These are phyloP conservation scores for Monopis laevigella DNA, from an alignment of 2,888 invertebrate genomes.

Conservation along the genomic window DNA sequence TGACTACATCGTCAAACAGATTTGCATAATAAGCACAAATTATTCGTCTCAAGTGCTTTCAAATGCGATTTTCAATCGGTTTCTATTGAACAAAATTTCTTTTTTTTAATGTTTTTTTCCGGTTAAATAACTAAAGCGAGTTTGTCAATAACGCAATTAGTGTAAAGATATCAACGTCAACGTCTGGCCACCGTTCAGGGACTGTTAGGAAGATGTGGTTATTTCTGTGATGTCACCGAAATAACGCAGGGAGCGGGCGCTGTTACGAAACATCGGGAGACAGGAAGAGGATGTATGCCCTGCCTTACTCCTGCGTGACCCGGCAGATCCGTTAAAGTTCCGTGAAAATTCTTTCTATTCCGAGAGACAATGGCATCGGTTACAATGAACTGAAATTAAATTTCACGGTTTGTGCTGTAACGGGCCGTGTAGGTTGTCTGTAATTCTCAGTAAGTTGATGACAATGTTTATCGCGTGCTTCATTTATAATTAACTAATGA, in stretches of 20 bases:
- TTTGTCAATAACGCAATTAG: slow-evolving; percentile 61
- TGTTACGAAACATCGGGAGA: slow-evolving; percentile 46
- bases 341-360: slow-evolving; percentile 6
- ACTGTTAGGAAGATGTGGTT: slow-evolving; percentile 53
- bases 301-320: slow-evolving; percentile 17
- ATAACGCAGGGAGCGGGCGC: slow-evolving; percentile 48
- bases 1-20: slow-evolving; percentile 25
- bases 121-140: slow-evolving; percentile 11
- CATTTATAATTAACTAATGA: slow-evolving; percentile 42
- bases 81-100: too few relatives aligned
- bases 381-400: too few relatives aligned
- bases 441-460: too few relatives aligned
- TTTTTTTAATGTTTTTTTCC: too few relatives aligned
- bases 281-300: slow-evolving; percentile 58
- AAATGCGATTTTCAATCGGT: slow-evolving; percentile 4
- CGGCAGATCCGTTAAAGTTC: slow-evolving; percentile 1
- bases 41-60: slow-evolving; percentile 9
- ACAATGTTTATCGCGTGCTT: too few relatives aligned
- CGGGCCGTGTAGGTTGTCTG: too few relatives aligned
- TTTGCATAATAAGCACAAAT: slow-evolving; percentile 34
- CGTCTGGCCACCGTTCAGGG: slow-evolving; percentile 40
- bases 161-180: slow-evolving; percentile 60
- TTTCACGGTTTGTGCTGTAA: too few relatives aligned
- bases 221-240: slow-evolving; percentile 63
- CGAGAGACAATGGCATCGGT: too few relatives aligned